Evolutionary conservation across 1,140 invertebrate genomes (phyloP).

Genomic region (Wiebesia pumilae): DNA sequence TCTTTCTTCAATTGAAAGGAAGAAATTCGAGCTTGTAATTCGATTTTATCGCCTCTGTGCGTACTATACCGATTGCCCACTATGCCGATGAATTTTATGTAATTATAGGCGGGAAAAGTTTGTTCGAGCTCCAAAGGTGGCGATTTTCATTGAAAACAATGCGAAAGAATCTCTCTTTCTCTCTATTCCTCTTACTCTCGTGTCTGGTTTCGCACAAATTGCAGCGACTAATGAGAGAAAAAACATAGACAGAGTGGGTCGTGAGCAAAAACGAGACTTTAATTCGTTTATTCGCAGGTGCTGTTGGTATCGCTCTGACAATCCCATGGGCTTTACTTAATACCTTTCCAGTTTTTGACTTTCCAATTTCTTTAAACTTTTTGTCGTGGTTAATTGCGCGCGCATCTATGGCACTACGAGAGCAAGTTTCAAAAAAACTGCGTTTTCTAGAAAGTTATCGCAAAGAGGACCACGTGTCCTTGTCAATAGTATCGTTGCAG

Average conservation of each 20-base stretch:
- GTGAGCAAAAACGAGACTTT: conserved; percentile 25
- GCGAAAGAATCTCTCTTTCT: neutral
- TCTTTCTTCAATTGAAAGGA: conserved; percentile 27
- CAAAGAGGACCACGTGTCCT: neutral
- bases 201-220: conserved; percentile 32
- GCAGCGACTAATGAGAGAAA: conserved; percentile 47
- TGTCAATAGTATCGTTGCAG: neutral
- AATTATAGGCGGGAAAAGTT: conserved; percentile 32
- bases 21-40: conserved; percentile 44
- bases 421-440: neutral
- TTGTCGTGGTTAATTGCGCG: conserved; percentile 25
- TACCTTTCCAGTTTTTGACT: conserved; percentile 35
- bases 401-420: neutral
- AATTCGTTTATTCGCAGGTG: conserved; percentile 48
- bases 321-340: conserved; percentile 28
- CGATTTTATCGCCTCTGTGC: conserved; percentile 33
- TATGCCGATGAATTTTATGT: neutral
- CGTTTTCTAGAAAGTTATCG: neutral
- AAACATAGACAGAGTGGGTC: neutral
- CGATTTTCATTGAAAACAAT: conserved; percentile 29
- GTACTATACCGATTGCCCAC: too few species aligned
- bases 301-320: conserved; percentile 7
- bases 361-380: conserved; percentile 40
- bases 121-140: neutral
- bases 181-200: neutral